phyloP scores from a whole-genome alignment of 2,888 invertebrate genomes.

The Pristionchus exspectatus region DNA sequence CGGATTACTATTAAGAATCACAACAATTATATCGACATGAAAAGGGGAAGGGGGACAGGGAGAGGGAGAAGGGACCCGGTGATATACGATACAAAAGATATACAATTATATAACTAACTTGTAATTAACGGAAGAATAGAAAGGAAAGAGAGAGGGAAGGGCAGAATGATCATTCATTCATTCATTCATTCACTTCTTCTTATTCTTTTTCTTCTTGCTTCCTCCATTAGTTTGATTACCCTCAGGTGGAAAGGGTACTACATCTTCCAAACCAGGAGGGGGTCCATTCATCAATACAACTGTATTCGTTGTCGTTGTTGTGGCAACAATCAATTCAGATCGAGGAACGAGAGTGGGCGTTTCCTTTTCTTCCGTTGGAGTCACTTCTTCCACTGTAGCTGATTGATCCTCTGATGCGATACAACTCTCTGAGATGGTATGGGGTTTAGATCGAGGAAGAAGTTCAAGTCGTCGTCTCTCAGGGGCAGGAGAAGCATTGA shows the following conservation, averaged over 20 bases:
- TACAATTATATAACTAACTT: slow-evolving; percentile 1
- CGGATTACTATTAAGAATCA: slow-evolving; percentile 22
- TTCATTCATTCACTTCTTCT: slow-evolving; percentile 22
- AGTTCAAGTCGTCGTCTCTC: slow-evolving; percentile 46
- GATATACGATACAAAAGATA: background rate
- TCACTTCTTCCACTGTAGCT: background rate
- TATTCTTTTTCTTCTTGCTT: slow-evolving; percentile 35
- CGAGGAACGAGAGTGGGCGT: slow-evolving; percentile 14
- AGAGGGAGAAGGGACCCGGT: background rate
- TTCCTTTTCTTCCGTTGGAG: background rate
- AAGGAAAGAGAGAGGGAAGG: slow-evolving; percentile 28
- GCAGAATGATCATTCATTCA: background rate
- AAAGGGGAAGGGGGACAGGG: background rate
- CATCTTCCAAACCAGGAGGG: slow-evolving; percentile 45
- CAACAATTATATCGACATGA: background rate
- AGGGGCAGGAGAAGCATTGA: background rate
- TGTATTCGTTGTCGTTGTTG: background rate
- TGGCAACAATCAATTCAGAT: background rate
- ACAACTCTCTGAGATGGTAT: slow-evolving; percentile 22
- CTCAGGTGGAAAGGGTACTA: background rate
- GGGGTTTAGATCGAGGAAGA: slow-evolving; percentile 44
- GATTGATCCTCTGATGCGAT: background rate
- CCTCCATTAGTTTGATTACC: background rate
- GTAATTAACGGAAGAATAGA: slow-evolving; percentile 19
- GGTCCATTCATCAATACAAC: slow-evolving; percentile 27